Base-by-base conservation (phyloP, 2,797 vertebrate species). In the Craterocephalus amniculus region DNA sequence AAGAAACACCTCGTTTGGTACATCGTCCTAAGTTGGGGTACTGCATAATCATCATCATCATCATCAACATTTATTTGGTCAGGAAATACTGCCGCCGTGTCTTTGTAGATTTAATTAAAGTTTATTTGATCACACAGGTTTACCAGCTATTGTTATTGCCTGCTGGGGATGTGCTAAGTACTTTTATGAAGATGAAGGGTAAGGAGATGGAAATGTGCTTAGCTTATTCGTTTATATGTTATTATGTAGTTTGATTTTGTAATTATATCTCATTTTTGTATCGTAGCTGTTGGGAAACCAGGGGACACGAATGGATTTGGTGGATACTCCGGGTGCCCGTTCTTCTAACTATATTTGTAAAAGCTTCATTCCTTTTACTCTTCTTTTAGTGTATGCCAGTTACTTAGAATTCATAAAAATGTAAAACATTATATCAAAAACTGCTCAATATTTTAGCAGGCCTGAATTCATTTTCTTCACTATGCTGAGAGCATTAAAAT, bases 271-370 rank as follows among this genome's bases (percentile, higher is more conserved):
- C 58, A 2, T 70, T 27, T 65, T n/a, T 12, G 51, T 36, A 6
- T 13, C 32, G 32, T 83, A 99, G 97, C 65, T 99, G 97, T 74
- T 99, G 97, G 97, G 96, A 98, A 84, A 95, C 95, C 63, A 97
- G 96, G 34, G 73, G 72, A 63, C 94, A 94, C 1, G 87, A 89
- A 6, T 94, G 93, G 90, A 94, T 96, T 75, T 98, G 96, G 96
- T 98, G 97, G 97, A 95, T 98, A 71, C 96, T 99, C 57, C 94
- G 94, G 84, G 95, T 96, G 54, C 97, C 97, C 18, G 90, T 98
- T 79, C 93, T 96, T 64, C 73, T 96, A 13, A 96, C 95, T 66
- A 96, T 98, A 87, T 93, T 88, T 80, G 97, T 98, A 93, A 96
- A 93, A 91, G 56, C 13, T 45, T 54, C 27, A 7, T 40, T n/a